A percentile compares a stretch with the other conserved stretches of the same genome.
Conservation (phyloP, 2,888 invertebrate genomes). For the Lysandra bellargus region DNA sequence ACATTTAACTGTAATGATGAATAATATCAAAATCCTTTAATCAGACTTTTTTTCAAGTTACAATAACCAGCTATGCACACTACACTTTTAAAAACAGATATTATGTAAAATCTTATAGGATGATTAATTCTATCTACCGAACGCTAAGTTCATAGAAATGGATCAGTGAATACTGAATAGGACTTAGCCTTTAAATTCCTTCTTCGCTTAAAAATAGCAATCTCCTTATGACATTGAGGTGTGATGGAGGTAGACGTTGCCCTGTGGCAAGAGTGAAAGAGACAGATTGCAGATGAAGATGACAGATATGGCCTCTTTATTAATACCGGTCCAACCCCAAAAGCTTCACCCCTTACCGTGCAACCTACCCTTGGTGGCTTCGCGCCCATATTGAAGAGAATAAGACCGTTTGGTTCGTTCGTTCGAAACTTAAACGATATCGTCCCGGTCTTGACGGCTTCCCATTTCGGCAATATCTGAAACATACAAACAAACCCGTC, state of each 20-base stretch:
- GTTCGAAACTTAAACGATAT: constrained; percentile 97
- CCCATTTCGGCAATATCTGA: constrained; percentile 94
- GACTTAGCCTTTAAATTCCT: background rate
- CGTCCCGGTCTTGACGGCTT: constrained; percentile 92
- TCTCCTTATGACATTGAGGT: constrained; percentile 35
- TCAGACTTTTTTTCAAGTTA: too few species aligned
- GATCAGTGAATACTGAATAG: constrained; percentile 1
- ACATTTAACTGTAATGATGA: too few species aligned
- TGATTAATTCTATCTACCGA: background rate
- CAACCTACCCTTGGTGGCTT: constrained; percentile 87
- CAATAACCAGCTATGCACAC: background rate
- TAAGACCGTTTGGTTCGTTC: constrained; percentile 95
- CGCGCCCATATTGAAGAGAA: constrained; percentile 94
- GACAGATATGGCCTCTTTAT: constrained; percentile 51
- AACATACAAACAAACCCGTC: constrained; percentile 26
- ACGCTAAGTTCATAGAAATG: background rate
- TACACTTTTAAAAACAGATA: background rate
- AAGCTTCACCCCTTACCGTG: constrained; percentile 82
- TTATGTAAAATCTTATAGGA: background rate
- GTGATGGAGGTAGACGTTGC: constrained; percentile 27
- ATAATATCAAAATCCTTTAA: too few species aligned
- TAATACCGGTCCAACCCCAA: constrained; percentile 68
- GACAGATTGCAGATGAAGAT: constrained; percentile 41
- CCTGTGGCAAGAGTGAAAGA: constrained; percentile 29
- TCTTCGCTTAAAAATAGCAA: constrained; percentile 33